Base-by-base conservation (phyloP, 2,113 vertebrate species). In the Vireo altiloquus region DNA sequence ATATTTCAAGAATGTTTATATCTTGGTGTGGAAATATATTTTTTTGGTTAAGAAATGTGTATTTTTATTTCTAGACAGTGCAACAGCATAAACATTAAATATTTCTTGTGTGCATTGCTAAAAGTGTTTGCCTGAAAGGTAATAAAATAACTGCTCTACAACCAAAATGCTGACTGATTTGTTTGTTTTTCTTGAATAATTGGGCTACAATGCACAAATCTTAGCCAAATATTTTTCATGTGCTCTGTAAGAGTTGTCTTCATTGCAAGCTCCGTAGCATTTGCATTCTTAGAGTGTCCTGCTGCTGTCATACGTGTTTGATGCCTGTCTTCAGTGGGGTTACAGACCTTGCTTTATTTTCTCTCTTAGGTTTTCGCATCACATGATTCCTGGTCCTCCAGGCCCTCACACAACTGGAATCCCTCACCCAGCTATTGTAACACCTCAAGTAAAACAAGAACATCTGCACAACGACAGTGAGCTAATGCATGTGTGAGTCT, bases 361-460 rank as follows among this genome's bases (percentile, higher is more conserved):
- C 71, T 95, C 53, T 93, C 83, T 14, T 64, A 99, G 99, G 99
- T 99, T 99, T 97, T 99, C 99, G 19, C 99, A 99, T 98, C 99
- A 99, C 95, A 99, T 99, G 99, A 99, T 99, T 91, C 99, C 99
- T 70, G 99, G 99, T 90, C 99, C 99, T 95, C 99, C 98, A 19
- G 99, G 99, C 79, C 99, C 99, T 88, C 99, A 99, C 87, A 98
- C 99, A 97, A 99, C 99, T 95, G 99, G 99, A 98, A 99, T 99
- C 97, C 99, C 99, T 97, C 99, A 99, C 91, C 99, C 99, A 44
- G 99, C 99, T 92, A 99, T 99, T 87, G 99, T 99, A 97, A 99
- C 99, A 83, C 99, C 99, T 97, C 99, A 99, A 98, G 99, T 99
- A 97, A 99, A 99, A 96, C 99, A 99, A 79, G 99, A 99, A 91